Evolutionary conservation across 2,797 vertebrate species (phyloP).

Genomic region (Allobates femoralis): DNA sequence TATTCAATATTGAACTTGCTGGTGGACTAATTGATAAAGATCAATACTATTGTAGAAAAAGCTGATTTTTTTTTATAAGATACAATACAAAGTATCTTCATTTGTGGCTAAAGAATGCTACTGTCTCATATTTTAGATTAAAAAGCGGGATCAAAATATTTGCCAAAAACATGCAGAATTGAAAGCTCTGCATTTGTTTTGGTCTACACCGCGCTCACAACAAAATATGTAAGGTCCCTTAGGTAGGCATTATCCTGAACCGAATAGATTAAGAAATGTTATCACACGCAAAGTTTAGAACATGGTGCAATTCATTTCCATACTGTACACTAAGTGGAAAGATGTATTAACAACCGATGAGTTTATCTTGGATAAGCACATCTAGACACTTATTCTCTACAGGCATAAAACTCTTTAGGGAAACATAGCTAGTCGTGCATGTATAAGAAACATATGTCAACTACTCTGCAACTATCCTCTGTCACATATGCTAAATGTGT

Average conservation of each 20-base stretch:
- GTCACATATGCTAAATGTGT: conserved; percentile 48
- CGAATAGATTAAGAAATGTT: neutral
- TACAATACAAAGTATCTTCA: no score
- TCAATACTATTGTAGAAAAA: no score
- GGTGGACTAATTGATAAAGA: no score
- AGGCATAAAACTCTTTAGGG: neutral
- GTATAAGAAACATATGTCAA: conserved; percentile 37
- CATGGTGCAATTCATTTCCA: no score
- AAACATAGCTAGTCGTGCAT: conserved; percentile 2
- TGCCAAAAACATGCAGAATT: no score
- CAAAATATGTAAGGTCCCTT: neutral
- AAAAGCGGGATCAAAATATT: no score
- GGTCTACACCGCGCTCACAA: neutral
- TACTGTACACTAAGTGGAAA: neutral
- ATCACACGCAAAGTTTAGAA: neutral
- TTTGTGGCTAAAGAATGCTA: no score
- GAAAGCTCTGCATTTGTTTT: no score
- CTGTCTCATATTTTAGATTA: no score
- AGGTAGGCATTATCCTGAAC: neutral
- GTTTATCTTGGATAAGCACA: neutral
- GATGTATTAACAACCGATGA: neutral
- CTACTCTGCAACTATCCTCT: conserved; percentile 14
- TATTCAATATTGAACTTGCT: no score
- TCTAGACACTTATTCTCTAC: neutral
- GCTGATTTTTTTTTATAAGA: no score